Base-by-base conservation (phyloP, 1,140 invertebrate genomes). In the Ectropis grisescens region DNA sequence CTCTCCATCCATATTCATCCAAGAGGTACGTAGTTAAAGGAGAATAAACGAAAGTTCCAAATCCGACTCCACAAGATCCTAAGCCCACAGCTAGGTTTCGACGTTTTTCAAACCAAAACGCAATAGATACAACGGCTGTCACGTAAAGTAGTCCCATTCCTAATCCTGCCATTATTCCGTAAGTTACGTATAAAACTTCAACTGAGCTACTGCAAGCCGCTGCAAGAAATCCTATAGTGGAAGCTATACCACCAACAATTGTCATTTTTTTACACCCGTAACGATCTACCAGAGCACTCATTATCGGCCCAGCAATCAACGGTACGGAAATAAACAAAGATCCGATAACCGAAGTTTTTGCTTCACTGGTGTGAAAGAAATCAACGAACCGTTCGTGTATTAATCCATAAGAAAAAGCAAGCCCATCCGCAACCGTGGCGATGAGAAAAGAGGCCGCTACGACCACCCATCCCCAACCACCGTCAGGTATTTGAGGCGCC, bases 31-130 rank as follows among this genome's bases (percentile, higher is more conserved):
- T 86, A 1, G 90, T 92, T 50, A 95, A 74, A 0, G 93, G 93
- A 0, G 93, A 91, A 70, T 95, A 94, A 8, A 96, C 76, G 60
- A 96, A 94, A 0, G 93, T 87, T 8, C 96, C 92, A 33, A 94
- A 88, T 2, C 93, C 92, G 10, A 93, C 94, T 14, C 95, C 95
- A 48, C 93, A 94, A 1, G 96, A 95, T 0, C 95, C 92, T 11
- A 98, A 86, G 1, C 96, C 95, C 3, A 95, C 96, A 6, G 97
- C 97, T 33, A 98, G 84, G 7, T 93, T 95, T 4, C 96, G 85
- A 52, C 91, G 91, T 55, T 94, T 93, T 49, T 98, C 96, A 68
- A 98, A 98, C 88, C 97, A 98, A 65, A 94, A 97, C 2, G 96
- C 95, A 31, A 98, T 96, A 22, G 89, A 91, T 1, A 98, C 96